Evolutionary conservation across 2,888 invertebrate genomes (phyloP), one percentile per base, ranked within the genome.

Genomic region (Mechanitis mazaeus): DNA sequence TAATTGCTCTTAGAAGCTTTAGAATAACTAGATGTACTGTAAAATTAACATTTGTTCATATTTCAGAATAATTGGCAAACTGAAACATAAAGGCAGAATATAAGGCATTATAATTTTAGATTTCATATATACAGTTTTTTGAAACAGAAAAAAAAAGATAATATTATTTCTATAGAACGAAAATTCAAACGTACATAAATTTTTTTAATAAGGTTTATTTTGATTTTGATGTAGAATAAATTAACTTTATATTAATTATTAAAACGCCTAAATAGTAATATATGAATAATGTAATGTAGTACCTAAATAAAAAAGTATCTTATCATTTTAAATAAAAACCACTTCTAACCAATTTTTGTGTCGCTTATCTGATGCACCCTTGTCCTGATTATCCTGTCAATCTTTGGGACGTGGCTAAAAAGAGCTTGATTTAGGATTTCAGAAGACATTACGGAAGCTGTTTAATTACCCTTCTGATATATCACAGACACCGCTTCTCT

Each of bases 321-420:
- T 56, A 60, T 60, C 60, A 60, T 33, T 57, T 60, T 60, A 60
- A 55, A 55, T 58, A 55, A 35, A 9, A 50, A 45, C 45, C 56
- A 58, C 53, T 59, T 60, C 55, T 55, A 35, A 60, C 58, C 54
- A 58, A 63, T 63, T 63, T 65, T 60, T 60, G 42, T 42, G 2
- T 60, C 58, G 60, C 56, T 65, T 65, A 65, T 65, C 63, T 58
- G 63, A 60, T 63, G 33, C 45, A 60, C 63, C 65, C 63, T 63
- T 53, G 65, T 65, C 60, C 54, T 47, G 50, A 56, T 54, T 63
- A 58, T 64, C 57, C 57, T 57, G 58, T 60, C 63, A 58, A 64
- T 64, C 60, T 64, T 47, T 28, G 47, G 60, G 59, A 55, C 53
- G 6, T 45, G 57, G 42, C 54, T n/a, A 42, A n/a, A 55, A 60